Conservation (phyloP, 2,113 vertebrate genomes). For the Halichoeres trimaculatus region DNA sequence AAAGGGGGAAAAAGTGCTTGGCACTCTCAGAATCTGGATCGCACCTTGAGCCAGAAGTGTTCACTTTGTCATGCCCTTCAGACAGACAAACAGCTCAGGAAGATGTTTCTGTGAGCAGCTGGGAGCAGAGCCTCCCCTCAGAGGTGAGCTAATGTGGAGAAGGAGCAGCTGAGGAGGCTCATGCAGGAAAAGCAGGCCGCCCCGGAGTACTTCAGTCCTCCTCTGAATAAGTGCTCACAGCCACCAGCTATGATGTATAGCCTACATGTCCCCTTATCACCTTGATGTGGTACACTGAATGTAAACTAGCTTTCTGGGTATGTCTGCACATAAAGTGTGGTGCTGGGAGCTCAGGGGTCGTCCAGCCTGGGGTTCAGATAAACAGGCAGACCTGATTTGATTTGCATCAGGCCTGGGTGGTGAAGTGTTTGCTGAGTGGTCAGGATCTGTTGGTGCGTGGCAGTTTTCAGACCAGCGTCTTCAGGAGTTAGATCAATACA, state of each 20-base stretch:
- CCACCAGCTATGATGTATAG: constrained; percentile 73
- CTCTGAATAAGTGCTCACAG: constrained; percentile 56
- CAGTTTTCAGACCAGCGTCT: background rate
- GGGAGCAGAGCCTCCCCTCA: background rate
- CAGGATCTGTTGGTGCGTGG: background rate
- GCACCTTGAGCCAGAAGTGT: constrained; percentile 24
- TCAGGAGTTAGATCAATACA: background rate
- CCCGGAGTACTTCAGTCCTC: constrained; percentile 52
- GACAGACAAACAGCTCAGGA: constrained; percentile 15
- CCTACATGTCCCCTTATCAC: constrained; percentile 70
- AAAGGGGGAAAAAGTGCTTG: constrained; percentile 14
- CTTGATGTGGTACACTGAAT: constrained; percentile 70
- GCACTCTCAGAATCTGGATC: constrained; percentile 33
- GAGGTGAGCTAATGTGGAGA: constrained; percentile 24
- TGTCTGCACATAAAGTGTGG: constrained; percentile 56
- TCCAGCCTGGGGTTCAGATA: constrained; percentile 45
- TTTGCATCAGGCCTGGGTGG: constrained; percentile 14
- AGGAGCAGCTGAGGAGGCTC: constrained; percentile 26
- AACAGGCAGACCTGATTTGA: constrained; percentile 49
- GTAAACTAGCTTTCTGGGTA: constrained; percentile 72
- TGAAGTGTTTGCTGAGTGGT: background rate
- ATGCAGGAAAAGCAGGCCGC: constrained; percentile 21
- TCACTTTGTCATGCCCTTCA: constrained; percentile 46
- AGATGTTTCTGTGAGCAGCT: constrained; percentile 24
- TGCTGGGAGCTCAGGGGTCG: constrained; percentile 47